Conservation (phyloP, 1,140 invertebrate genomes). For the Diachasmimorpha longicaudata region DNA sequence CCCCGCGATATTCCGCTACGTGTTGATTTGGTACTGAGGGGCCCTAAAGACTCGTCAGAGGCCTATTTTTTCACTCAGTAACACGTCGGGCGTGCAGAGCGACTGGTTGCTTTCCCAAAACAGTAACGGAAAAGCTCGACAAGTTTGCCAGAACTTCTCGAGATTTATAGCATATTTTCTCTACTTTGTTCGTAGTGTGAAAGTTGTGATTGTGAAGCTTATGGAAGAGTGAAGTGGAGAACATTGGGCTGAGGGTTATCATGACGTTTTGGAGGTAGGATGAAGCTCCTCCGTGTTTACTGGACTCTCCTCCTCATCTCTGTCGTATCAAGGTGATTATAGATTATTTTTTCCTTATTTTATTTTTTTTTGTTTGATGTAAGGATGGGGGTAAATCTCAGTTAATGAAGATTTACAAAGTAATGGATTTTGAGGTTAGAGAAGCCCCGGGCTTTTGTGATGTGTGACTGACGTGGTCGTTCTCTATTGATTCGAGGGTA, state of each 20-base stretch:
- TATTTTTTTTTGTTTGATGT: neutral
- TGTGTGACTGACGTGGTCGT: neutral
- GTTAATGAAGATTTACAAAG: neutral
- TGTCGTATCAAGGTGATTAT: conserved; percentile 63
- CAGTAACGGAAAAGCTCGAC: too few species aligned
- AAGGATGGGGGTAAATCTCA: too few species aligned
- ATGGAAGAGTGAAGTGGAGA: neutral
- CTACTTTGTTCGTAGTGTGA: neutral
- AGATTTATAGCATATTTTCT: neutral
- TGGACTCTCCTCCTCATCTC: conserved; percentile 67
- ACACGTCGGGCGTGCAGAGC: too few species aligned
- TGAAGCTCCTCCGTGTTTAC: conserved; percentile 66
- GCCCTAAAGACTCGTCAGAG: too few species aligned
- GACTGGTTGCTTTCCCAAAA: too few species aligned
- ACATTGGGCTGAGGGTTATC: conserved; percentile 17
- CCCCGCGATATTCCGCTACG: too few species aligned
- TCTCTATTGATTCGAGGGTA: neutral
- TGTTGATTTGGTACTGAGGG: too few species aligned
- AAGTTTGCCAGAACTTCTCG: too few species aligned
- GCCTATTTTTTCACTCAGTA: too few species aligned
- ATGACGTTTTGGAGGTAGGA: conserved; percentile 49
- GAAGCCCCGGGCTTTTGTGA: neutral
- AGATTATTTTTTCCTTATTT: neutral
- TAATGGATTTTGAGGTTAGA: neutral
- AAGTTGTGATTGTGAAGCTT: neutral